phyloP scores from a whole-genome alignment of 2,113 vertebrate species.

The Meles meles region DNA sequence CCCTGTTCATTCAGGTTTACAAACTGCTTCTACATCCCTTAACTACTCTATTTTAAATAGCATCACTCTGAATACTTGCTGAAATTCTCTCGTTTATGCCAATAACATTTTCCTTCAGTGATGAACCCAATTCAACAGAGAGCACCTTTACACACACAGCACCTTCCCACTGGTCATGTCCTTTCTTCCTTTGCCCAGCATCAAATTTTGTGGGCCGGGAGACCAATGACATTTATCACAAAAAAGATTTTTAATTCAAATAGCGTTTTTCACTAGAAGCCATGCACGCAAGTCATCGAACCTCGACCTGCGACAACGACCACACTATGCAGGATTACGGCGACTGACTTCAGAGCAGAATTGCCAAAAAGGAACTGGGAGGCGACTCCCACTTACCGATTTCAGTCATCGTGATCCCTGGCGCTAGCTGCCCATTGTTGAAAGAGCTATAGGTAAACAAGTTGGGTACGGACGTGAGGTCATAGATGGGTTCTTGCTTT shows the following conservation, averaged over 20 bases:
- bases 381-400: slow-evolving; percentile 87
- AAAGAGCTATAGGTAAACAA: slow-evolving; percentile 97
- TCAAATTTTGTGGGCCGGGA: not conserved
- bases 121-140: slow-evolving; percentile 29
- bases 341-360: not conserved
- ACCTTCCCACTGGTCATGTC: slow-evolving; percentile 28
- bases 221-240: slow-evolving; percentile 16
- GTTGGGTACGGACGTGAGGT: slow-evolving; percentile 97
- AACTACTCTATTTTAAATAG: slow-evolving; percentile 8
- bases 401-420: slow-evolving; percentile 93
- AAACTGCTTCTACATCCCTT: not conserved
- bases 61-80: not conserved
- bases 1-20: not conserved
- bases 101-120: slow-evolving; percentile 17
- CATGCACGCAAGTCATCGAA: not conserved
- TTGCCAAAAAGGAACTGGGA: not conserved
- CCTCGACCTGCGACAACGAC: not conserved
- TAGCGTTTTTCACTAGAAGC: not conserved
- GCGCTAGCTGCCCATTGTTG: slow-evolving; percentile 94
- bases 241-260: not conserved
- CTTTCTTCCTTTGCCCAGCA: slow-evolving; percentile 20
- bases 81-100: slow-evolving; percentile 17
- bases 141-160: slow-evolving; percentile 30
- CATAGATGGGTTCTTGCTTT: slow-evolving; percentile 99
- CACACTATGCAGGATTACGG: not conserved